Evolutionary conservation across 2,797 vertebrate genomes (phyloP).

Genomic region (Percopsis omiscomaycus): DNA sequence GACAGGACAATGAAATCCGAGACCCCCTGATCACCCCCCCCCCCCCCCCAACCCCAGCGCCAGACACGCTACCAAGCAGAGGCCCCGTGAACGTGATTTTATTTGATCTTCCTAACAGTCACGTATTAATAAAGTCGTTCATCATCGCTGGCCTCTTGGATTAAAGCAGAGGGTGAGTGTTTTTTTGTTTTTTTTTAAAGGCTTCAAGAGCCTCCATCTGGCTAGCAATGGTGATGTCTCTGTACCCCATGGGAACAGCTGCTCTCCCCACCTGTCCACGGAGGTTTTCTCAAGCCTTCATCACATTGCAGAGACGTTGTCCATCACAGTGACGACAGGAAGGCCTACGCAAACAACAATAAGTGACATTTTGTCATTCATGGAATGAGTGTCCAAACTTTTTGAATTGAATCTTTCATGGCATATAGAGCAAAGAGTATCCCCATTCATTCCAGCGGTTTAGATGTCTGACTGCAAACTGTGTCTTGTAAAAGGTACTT

Average conservation of each 20-base stretch:
- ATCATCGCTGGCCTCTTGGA: conserved; percentile 20
- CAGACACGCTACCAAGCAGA: not conserved
- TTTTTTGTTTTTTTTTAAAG: conserved; percentile 15
- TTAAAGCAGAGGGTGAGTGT: conserved; percentile 18
- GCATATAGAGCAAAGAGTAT: not conserved
- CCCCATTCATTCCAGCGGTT: not conserved
- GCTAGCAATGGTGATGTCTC: conserved; percentile 36
- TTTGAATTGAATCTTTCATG: not conserved
- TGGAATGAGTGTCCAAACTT: not conserved
- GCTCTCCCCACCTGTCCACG: conserved; percentile 50
- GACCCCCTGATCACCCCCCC: too few relatives aligned
- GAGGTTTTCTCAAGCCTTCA: not conserved
- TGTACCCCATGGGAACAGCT: conserved; percentile 55
- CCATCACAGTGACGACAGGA: not conserved
- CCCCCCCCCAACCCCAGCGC: not conserved
- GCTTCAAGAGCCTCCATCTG: conserved; percentile 53
- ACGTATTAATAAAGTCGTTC: conserved; percentile 29
- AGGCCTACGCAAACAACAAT: not conserved
- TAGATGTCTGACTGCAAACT: not conserved
- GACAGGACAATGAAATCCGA: not conserved
- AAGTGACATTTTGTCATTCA: not conserved
- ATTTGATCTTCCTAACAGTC: conserved; percentile 18
- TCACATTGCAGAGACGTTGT: not conserved
- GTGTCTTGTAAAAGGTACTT: too few relatives aligned
- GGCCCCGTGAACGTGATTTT: conserved; percentile 4